These are phyloP conservation scores for Archivesica marissinica DNA, from an alignment of 1,140 invertebrate species.

Conservation along the genomic window DNA sequence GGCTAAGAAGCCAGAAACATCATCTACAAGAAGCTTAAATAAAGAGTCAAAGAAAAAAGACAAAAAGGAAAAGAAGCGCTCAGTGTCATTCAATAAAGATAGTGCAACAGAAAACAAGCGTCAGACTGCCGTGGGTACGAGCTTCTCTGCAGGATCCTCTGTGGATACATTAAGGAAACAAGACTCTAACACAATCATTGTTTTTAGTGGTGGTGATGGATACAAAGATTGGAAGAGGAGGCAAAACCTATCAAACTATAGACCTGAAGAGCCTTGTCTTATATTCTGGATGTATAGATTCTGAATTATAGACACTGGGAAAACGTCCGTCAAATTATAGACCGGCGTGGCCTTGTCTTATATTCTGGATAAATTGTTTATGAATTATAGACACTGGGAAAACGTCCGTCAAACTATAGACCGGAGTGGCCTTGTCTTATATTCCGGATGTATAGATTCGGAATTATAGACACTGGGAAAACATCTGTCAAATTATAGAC, in stretches of 20 bases:
- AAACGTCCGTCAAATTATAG: too few relatives aligned
- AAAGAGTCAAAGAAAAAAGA: slow-evolving; percentile 33
- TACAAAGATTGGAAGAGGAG: slow-evolving; percentile 75
- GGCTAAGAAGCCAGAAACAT: slow-evolving; percentile 18
- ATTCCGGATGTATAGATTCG: too few relatives aligned
- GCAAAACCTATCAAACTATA: slow-evolving; percentile 27
- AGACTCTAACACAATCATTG: slow-evolving; percentile 76
- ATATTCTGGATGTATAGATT: slow-evolving; percentile 80
- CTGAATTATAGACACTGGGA: too few relatives aligned
- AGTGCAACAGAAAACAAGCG: background rate
- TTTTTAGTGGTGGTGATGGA: slow-evolving; percentile 80
- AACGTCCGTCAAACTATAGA: too few relatives aligned
- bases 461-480: too few relatives aligned
- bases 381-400: too few relatives aligned
- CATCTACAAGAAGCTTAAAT: background rate
- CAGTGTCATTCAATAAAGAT: slow-evolving; percentile 33
- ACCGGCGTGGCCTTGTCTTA: too few relatives aligned
- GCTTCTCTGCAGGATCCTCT: slow-evolving; percentile 34
- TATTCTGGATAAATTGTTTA: too few relatives aligned
- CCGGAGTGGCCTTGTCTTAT: too few relatives aligned
- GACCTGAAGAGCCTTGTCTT: slow-evolving; percentile 72
- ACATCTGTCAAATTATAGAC: too few relatives aligned
- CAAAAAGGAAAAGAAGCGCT: slow-evolving; percentile 56
- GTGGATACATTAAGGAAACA: slow-evolving; percentile 69
- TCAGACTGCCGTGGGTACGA: slow-evolving; percentile 38